Evolutionary conservation across 1,140 invertebrate species (phyloP).

Genomic region (Metopolophium dirhodum): DNA sequence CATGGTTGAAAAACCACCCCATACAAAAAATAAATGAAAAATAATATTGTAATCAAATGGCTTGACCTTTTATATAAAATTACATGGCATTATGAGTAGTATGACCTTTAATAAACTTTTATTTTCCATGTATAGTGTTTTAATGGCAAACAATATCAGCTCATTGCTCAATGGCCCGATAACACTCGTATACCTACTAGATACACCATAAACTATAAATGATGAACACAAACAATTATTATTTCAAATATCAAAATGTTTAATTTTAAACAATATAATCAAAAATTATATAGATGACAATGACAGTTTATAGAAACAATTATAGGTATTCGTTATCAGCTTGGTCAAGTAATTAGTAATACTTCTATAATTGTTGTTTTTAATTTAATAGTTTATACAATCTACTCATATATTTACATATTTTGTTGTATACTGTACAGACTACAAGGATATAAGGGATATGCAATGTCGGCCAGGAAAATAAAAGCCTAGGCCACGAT

Average conservation of each 20-base stretch:
- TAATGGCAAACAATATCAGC: background rate
- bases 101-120: conserved; percentile 41
- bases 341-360: background rate
- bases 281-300: background rate
- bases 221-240: background rate
- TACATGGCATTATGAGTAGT: background rate
- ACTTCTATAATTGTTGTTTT: background rate
- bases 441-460: background rate
- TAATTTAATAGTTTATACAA: background rate
- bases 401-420: background rate
- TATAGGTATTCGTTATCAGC: background rate
- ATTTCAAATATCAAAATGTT: background rate
- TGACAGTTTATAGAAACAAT: background rate
- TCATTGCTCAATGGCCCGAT: background rate
- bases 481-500: background rate
- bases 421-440: background rate
- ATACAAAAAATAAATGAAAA: background rate
- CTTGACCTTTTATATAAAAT: conserved; percentile 26
- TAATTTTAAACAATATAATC: background rate
- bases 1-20: background rate
- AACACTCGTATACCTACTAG: background rate
- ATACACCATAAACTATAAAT: background rate
- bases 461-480: background rate
- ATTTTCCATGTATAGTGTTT: background rate
- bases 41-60: background rate